Evolutionary conservation across 2,113 vertebrate species (phyloP).

Genomic region (Noctilio leporinus): DNA sequence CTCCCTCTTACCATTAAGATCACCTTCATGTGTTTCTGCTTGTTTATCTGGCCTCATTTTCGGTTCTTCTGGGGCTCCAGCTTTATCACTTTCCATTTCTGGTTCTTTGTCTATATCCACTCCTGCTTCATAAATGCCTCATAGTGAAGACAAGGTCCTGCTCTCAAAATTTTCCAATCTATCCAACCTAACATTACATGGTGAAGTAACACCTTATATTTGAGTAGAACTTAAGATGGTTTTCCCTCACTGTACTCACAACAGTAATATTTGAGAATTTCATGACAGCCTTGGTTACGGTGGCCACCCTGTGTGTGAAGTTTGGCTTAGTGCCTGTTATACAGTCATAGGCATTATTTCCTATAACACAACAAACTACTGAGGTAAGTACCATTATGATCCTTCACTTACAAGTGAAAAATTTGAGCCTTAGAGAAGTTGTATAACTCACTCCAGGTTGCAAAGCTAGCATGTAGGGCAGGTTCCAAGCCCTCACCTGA

Average conservation of each 20-base stretch:
- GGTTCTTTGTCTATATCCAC: neutral
- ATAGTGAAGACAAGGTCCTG: neutral
- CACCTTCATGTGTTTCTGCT: neutral
- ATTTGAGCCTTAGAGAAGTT: neutral
- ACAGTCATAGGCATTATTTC: neutral
- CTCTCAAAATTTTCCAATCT: neutral
- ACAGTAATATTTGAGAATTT: neutral
- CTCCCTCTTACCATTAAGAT: neutral
- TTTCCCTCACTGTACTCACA: neutral
- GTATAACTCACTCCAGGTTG: neutral
- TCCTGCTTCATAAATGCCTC: neutral
- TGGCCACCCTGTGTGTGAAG: neutral
- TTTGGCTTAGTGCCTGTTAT: neutral
- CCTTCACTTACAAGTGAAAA: neutral
- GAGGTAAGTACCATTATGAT: constrained; percentile 66
- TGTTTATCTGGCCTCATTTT: neutral
- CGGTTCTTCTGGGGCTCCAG: neutral
- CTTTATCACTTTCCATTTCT: neutral
- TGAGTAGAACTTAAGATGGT: neutral
- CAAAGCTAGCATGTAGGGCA: neutral
- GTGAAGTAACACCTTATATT: neutral
- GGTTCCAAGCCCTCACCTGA: neutral
- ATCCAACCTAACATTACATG: neutral
- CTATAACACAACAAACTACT: neutral
- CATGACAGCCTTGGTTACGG: neutral